Evolutionary conservation across 2,113 vertebrate genomes (phyloP).

Genomic region (Xyrauchen texanus): DNA sequence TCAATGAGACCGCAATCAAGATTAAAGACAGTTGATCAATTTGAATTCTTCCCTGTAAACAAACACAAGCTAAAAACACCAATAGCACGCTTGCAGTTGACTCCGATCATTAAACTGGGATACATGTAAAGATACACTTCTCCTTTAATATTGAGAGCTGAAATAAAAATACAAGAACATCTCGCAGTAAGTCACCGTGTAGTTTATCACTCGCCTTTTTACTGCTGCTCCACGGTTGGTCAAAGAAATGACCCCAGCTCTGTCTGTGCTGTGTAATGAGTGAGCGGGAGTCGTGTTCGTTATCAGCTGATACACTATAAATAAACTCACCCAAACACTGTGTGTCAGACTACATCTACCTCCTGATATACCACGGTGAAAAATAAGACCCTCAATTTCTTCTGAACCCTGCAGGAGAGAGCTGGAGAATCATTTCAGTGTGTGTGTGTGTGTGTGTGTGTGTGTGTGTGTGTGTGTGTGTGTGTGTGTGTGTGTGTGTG

Average conservation of each 20-base stretch:
- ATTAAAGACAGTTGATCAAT: too few species aligned
- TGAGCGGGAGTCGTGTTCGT: conserved; percentile 28
- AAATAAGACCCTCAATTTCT: background rate
- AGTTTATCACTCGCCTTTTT: conserved; percentile 16
- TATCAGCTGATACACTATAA: conserved; percentile 29
- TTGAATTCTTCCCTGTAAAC: too few species aligned
- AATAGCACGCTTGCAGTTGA: background rate
- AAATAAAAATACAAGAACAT: too few species aligned
- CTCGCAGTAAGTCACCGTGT: background rate
- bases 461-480: conserved; percentile 39
- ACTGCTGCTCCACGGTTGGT: conserved; percentile 12
- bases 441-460: conserved; percentile 22
- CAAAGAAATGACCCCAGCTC: conserved; percentile 10
- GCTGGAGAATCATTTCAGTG: background rate
- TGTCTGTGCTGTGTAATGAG: conserved; percentile 10
- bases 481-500: background rate
- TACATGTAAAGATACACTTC: background rate
- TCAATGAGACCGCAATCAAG: too few species aligned
- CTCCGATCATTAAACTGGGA: background rate
- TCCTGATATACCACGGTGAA: background rate
- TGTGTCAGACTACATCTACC: background rate
- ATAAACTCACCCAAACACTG: background rate
- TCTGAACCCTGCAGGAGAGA: background rate
- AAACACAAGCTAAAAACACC: too few species aligned
- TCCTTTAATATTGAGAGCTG: too few species aligned